Percentiles rank a stretch among this genome's conserved stretches.
These are phyloP conservation scores for Drosophila simulans DNA, from an alignment of 1,140 invertebrate species.

Conservation along the genomic window DNA sequence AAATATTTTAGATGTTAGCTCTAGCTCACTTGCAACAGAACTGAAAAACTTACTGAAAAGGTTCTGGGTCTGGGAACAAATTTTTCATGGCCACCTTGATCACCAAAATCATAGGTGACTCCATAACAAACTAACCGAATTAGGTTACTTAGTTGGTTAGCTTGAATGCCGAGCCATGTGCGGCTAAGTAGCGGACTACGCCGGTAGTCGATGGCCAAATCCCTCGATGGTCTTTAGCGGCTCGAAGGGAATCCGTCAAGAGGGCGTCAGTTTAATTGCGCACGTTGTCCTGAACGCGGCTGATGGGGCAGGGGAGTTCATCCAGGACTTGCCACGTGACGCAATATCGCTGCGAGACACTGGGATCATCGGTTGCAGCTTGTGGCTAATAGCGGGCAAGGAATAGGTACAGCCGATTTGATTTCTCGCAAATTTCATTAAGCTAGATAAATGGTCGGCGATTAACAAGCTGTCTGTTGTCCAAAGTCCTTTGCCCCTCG, in stretches of 20 bases:
- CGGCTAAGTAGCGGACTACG: too few relatives aligned
- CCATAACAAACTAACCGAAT: too few relatives aligned
- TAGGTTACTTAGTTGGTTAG: too few relatives aligned
- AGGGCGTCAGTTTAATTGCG: slow-evolving; percentile 79
- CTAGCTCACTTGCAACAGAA: too few relatives aligned
- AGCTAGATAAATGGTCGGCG: slow-evolving; percentile 82
- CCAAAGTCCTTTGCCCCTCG: slow-evolving; percentile 5
- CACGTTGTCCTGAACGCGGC: slow-evolving; percentile 52
- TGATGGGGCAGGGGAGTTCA: background rate
- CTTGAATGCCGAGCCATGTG: too few relatives aligned
- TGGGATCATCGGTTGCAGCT: slow-evolving; percentile 39
- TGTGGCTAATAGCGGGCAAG: slow-evolving; percentile 43
- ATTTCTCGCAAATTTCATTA: slow-evolving; percentile 83
- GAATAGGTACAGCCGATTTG: slow-evolving; percentile 33
- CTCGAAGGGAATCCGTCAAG: slow-evolving; percentile 60
- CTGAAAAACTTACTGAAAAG: too few relatives aligned
- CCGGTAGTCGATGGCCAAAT: slow-evolving; percentile 35
- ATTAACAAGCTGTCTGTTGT: slow-evolving; percentile 65
- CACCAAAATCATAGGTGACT: too few relatives aligned
- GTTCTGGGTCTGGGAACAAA: too few relatives aligned
- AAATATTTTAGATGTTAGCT: too few relatives aligned
- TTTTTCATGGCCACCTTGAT: too few relatives aligned
- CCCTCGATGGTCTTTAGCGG: slow-evolving; percentile 57
- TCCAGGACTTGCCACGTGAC: slow-evolving; percentile 55
- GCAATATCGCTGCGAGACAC: background rate